A percentile compares a stretch with the other conserved stretches of the same genome.
phyloP scores from a whole-genome alignment of 2,797 vertebrate genomes.

The Nyctibius grandis region DNA sequence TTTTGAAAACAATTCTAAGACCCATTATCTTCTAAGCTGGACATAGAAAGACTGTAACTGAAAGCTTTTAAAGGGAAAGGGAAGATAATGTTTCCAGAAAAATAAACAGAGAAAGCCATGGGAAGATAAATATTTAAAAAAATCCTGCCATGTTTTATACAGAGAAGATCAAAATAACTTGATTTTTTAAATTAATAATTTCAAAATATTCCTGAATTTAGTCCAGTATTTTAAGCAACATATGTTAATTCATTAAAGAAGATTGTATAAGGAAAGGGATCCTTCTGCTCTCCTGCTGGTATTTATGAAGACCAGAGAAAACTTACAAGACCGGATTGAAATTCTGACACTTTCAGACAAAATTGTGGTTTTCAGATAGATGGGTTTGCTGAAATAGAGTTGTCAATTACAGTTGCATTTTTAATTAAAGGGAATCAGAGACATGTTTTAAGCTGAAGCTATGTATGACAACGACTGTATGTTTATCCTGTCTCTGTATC shows the following conservation, averaged over 20 bases:
- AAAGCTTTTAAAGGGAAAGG: neutral
- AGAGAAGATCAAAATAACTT: neutral
- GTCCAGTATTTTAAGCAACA: neutral
- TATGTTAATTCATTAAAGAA: neutral
- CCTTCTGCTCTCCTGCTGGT: neutral
- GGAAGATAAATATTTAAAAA: neutral
- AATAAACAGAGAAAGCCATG: neutral
- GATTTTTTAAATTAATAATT: neutral
- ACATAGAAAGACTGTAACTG: neutral
- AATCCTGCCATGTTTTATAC: neutral
- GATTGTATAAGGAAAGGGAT: neutral
- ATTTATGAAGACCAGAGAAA: neutral
- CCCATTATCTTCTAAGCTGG: neutral
- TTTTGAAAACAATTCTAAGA: neutral
- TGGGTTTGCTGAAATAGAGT: neutral
- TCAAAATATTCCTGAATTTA: neutral
- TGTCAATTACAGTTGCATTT: neutral
- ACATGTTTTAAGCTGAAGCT: neutral
- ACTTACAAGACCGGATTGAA: neutral
- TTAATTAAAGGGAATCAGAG: neutral
- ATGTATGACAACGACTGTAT: neutral
- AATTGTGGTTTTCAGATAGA: neutral
- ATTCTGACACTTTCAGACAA: neutral
- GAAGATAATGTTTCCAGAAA: neutral
- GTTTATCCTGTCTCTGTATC: neutral